Evolutionary conservation across 92 coral and sea anemone species (phyloP).

Genomic region (Virgularia gustaviana): DNA sequence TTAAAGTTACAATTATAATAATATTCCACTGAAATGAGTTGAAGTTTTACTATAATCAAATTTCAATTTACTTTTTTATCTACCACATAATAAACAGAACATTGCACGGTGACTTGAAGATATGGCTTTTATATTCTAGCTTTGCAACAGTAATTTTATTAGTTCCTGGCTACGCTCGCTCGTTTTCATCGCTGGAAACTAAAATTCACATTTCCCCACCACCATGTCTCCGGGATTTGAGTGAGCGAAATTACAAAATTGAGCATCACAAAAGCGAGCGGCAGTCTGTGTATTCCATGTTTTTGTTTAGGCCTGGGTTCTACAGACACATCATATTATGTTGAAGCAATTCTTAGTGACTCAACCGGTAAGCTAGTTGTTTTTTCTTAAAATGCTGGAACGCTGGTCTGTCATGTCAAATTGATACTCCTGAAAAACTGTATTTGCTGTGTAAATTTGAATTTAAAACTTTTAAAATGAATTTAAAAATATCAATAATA

Average conservation of each 20-base stretch:
- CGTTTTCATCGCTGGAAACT: no score
- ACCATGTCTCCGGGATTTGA: no score
- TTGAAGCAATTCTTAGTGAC: slow-evolving; percentile 48
- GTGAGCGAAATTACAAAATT: background rate
- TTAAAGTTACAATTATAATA: no score
- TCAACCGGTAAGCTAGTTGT: slow-evolving; percentile 33
- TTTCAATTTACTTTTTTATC: no score
- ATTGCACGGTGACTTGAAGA: no score
- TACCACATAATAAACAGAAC: no score
- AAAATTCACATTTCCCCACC: no score
- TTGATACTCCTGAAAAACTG: background rate
- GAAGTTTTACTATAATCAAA: no score
- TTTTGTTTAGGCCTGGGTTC: slow-evolving; percentile 56
- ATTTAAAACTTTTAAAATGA: background rate
- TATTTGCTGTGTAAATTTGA: background rate
- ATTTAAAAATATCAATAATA: background rate
- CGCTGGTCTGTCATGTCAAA: background rate
- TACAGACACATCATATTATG: slow-evolving; percentile 48
- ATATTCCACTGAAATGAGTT: no score
- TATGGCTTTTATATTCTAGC: no score
- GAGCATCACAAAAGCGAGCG: background rate
- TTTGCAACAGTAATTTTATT: no score
- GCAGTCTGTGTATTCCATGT: background rate
- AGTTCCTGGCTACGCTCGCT: no score
- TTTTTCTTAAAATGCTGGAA: background rate